Percentiles rank a stretch among this genome's conserved stretches.
These are phyloP conservation scores for Campylomormyrus tamandua DNA, from an alignment of 2,113 vertebrate species.

Conservation along the genomic window DNA sequence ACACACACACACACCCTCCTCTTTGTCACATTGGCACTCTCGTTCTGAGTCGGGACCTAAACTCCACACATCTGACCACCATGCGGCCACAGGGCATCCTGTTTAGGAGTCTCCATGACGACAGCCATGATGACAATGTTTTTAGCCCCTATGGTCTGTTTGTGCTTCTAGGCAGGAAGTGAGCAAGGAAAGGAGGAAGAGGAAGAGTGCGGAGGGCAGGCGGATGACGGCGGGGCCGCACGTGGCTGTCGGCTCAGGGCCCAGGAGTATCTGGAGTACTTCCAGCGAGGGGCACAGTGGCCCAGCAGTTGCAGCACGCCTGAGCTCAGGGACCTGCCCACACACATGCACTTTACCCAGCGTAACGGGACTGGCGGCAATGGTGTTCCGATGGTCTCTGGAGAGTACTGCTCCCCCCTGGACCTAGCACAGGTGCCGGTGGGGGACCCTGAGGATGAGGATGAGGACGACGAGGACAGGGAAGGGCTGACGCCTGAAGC, in stretches of 20 bases:
- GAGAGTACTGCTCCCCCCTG: constrained; percentile 59
- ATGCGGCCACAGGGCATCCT: constrained; percentile 22
- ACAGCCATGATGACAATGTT: neutral
- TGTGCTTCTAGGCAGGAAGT: constrained; percentile 51
- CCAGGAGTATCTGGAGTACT: constrained; percentile 94
- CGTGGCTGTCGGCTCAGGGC: constrained; percentile 83
- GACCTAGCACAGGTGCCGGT: constrained; percentile 48
- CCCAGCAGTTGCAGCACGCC: constrained; percentile 70
- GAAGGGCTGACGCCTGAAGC: constrained; percentile 40
- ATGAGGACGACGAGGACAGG: constrained; percentile 69
- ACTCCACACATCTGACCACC: neutral
- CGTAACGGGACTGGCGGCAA: constrained; percentile 62
- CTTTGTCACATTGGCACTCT: neutral
- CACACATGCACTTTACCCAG: constrained; percentile 67
- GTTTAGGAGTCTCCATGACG: neutral
- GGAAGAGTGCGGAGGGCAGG: constrained; percentile 42
- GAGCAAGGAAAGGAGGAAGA: constrained; percentile 54
- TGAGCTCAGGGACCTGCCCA: constrained; percentile 66
- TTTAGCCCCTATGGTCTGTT: neutral
- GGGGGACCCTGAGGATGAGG: constrained; percentile 72
- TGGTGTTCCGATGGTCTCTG: constrained; percentile 45
- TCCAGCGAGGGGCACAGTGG: constrained; percentile 77
- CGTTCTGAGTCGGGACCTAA: neutral
- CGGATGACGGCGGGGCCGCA: constrained; percentile 56
- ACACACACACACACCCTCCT: neutral